Percentiles rank a stretch among this genome's conserved stretches.
phyloP scores from a whole-genome alignment of 2,888 invertebrate species.

The Gibbula magus region DNA sequence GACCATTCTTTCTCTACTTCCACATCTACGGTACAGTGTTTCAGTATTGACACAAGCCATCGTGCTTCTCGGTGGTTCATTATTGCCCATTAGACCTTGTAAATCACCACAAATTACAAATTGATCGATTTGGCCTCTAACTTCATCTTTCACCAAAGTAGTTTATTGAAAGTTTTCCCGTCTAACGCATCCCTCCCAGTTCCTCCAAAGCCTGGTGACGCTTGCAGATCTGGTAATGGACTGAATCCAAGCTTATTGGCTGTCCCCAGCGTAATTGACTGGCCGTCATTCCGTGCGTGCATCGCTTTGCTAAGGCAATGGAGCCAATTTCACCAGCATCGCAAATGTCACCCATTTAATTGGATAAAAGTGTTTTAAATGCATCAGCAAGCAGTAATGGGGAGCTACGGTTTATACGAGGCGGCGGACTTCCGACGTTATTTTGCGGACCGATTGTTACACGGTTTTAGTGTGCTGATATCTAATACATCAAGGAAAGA shows the following conservation, averaged over 20 bases:
- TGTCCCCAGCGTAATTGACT: conserved; percentile 23
- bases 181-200: too few species aligned
- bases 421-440: conserved; percentile 28
- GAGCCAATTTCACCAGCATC: conserved; percentile 25
- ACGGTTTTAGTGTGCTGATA: conserved; percentile 26
- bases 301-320: background rate
- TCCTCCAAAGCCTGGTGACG: background rate
- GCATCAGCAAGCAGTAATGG: conserved; percentile 30
- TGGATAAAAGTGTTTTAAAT: conserved; percentile 40
- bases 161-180: too few species aligned
- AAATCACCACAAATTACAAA: too few species aligned
- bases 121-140: too few species aligned
- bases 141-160: too few species aligned
- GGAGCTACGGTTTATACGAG: conserved; percentile 21
- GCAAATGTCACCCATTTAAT: conserved; percentile 34
- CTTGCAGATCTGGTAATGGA: background rate
- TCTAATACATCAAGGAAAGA: conserved; percentile 22
- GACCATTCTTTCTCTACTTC: too few species aligned
- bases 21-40: too few species aligned
- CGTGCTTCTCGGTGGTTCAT: too few species aligned
- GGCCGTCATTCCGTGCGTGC: conserved; percentile 19
- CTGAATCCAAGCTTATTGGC: background rate
- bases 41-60: too few species aligned
- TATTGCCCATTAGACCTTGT: too few species aligned
- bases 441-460: conserved; percentile 28